Evolutionary conservation across 2,888 invertebrate species (phyloP), one percentile per base, ranked within the genome.

Genomic region (Caenorhabditis imperialis): DNA sequence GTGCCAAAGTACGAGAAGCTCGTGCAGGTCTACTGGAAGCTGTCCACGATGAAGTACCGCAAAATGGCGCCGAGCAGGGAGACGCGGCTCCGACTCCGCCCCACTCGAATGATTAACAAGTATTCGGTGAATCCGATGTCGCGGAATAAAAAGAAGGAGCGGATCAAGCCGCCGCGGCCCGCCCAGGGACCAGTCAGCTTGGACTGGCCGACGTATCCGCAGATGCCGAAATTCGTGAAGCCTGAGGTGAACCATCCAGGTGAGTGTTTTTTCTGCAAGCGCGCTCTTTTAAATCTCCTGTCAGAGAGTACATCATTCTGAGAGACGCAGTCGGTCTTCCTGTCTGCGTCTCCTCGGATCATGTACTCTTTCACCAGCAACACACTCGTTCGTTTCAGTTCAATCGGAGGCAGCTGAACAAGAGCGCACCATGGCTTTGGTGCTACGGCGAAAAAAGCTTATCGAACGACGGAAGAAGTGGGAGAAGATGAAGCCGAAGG

Each of bases 111-210:
- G 23, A 65, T 65, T 27, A 65, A 65, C 27, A 65, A 42, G 14
- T 42, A 50, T 48, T 50, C 65, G 23, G 57, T 50, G 16, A 54
- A 65, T 57, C 35, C 47, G n/a, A 30, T 20, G 18, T 65, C 65
- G 20, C 40, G 65, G 25, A 65, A 65, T 48, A 22, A 40, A 14
- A 65, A 50, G 42, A 10, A 10, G 2, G 23, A 16, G 5, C 8
- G 38, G 3, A n/a, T 55, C n/a, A 42, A 4, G 8, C 55, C 20
- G 33, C 37, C n/a, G 16, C 22, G 22, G 22, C 5, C n/a, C n/a
- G n/a, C n/a, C n/a, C n/a, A n/a, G n/a, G n/a, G n/a, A n/a, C n/a
- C n/a, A n/a, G n/a, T n/a, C n/a, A n/a, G n/a, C n/a, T n/a, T n/a
- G n/a, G n/a, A n/a, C n/a, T n/a, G n/a, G 18, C 62, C 62, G 4